Evolutionary conservation across 2,888 invertebrate species (phyloP).

Genomic region (Liodrosophila aerea): DNA sequence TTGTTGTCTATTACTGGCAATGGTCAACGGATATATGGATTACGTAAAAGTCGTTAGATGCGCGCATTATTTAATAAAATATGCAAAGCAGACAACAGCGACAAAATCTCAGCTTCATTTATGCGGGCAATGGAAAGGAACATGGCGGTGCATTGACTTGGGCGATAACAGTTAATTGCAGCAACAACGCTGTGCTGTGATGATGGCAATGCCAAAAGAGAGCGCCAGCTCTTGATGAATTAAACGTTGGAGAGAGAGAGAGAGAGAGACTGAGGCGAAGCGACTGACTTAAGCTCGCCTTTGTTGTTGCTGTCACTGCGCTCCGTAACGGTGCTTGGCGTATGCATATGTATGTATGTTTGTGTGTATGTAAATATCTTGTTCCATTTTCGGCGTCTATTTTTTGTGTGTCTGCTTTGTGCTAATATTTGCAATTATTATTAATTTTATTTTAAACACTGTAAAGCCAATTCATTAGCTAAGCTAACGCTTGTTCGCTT

Average conservation of each 20-base stretch:
- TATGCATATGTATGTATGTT: slow-evolving; percentile 2
- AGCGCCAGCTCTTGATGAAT: slow-evolving; percentile 8
- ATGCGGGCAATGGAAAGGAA: slow-evolving; percentile 28
- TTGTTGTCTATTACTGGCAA: slow-evolving; percentile 20
- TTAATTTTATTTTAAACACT: slow-evolving; percentile 31
- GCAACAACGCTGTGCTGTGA: no score
- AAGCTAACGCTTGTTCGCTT: slow-evolving; percentile 18
- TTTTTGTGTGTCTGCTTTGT: slow-evolving; percentile 12
- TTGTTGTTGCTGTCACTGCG: not conserved
- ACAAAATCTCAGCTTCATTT: slow-evolving; percentile 32
- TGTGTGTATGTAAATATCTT: slow-evolving; percentile 3
- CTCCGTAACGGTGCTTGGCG: slow-evolving; percentile 30
- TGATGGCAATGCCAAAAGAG: slow-evolving; percentile 9
- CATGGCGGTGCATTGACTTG: slow-evolving; percentile 62
- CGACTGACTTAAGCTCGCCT: slow-evolving; percentile 3
- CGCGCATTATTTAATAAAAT: slow-evolving; percentile 62
- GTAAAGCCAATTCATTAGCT: slow-evolving; percentile 18
- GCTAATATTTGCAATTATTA: slow-evolving; percentile 43
- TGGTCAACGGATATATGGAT: slow-evolving; percentile 15
- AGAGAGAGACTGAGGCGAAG: not conserved
- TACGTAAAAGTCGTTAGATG: slow-evolving; percentile 67
- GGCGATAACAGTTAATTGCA: slow-evolving; percentile 52
- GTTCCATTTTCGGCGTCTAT: slow-evolving; percentile 3
- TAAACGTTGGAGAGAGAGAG: not conserved
- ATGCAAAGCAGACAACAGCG: slow-evolving; percentile 55